Evolutionary conservation across 2,113 vertebrate species (phyloP), one percentile per base, ranked within the genome.

Genomic region (Globicephala melas): DNA sequence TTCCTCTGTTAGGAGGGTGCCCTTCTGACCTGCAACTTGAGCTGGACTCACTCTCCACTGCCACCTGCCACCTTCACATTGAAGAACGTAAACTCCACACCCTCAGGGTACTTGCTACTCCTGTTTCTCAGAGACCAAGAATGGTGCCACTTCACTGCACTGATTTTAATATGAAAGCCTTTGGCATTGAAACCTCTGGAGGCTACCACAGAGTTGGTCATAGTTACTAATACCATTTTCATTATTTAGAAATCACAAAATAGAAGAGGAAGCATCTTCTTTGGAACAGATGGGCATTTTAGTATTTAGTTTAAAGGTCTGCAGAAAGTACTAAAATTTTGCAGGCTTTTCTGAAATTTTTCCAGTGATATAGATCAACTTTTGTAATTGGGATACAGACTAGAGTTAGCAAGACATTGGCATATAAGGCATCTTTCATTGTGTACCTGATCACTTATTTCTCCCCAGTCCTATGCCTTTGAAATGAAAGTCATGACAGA

Each of bases 161-260:
- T 10, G 12, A 5, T 81, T 71, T 63, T 58, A 67, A 26, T n/a
- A 31, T 53, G 18, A 82, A 79, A 11, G 13, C 2, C 11, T 89
- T 67, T 89, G 83, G 7, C 0, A 2, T 13, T 50, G 1, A 95
- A 50, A 38, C 68, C 31, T 13, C 47, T 74, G 77, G 11, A 93
- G 4, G 5, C 15, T 8, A n/a, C 67, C 14, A 67, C 15, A 38
- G 77, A 92, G 17, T 36, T 62, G 88, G 6, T 36, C 60, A 17
- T 80, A 85, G n/a, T 70, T 86, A 65, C 1, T 36, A 21, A 71
- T n/a, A 47, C 18, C 18, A 25, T 85, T 65, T 86, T 60, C 23
- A 84, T 76, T 80, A n/a, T 89, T 92, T 80, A 31, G 67, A 95
- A 95, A 89, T 81, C 21, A 89, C 26, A 89, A 82, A 88, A 80